phyloP scores from a whole-genome alignment of 2,113 vertebrate species.

The Sorex fumeus region DNA sequence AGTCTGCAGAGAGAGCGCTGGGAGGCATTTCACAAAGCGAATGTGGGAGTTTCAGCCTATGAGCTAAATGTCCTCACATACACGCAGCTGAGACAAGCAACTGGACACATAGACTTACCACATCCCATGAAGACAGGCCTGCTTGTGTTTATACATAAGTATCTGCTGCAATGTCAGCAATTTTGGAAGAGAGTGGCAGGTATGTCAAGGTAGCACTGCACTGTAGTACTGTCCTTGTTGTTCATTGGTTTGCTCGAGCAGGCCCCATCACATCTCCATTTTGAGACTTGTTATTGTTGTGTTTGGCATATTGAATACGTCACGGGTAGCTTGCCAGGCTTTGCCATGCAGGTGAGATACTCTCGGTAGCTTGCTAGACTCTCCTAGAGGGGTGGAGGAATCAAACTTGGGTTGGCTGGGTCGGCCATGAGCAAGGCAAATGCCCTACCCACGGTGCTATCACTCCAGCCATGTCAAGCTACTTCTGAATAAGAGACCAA shows the following conservation, averaged over 20 bases:
- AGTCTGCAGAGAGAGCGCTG: not conserved
- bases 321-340: too few relatives aligned
- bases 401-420: too few relatives aligned
- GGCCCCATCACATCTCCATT: too few relatives aligned
- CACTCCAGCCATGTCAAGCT: not conserved
- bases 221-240: too few relatives aligned
- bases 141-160: conserved; percentile 28
- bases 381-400: too few relatives aligned
- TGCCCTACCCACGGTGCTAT: too few relatives aligned
- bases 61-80: not conserved
- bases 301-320: too few relatives aligned
- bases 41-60: not conserved
- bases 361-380: too few relatives aligned
- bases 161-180: not conserved
- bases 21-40: not conserved
- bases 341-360: too few relatives aligned
- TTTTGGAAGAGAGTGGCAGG: not conserved
- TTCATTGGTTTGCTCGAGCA: too few relatives aligned
- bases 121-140: not conserved
- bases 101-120: not conserved
- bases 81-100: not conserved
- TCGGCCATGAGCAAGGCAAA: too few relatives aligned
- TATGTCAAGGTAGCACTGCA: not conserved
- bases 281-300: too few relatives aligned
- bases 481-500: conserved; percentile 15